Percentiles rank a stretch among this genome's conserved stretches.
phyloP scores from a whole-genome alignment of 2,113 vertebrate species.

The Propithecus coquereli region DNA sequence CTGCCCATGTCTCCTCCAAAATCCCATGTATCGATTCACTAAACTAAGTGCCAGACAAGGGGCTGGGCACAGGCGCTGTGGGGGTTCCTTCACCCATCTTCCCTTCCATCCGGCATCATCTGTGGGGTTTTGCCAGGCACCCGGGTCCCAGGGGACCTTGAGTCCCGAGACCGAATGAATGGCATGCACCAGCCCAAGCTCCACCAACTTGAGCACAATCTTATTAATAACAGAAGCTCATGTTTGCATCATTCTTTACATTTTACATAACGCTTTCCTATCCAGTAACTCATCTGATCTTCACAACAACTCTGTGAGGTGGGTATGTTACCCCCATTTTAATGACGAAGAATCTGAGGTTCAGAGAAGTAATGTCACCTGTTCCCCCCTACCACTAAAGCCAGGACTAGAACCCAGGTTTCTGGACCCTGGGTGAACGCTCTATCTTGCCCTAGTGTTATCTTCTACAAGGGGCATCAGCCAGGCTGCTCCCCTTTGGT shows the following conservation, averaged over 20 bases:
- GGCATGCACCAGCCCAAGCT: too few species aligned
- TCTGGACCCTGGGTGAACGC: not conserved
- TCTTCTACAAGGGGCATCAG: not conserved
- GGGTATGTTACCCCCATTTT: not conserved
- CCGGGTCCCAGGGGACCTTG: not conserved
- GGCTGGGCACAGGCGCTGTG: not conserved
- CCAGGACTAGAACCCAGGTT: not conserved
- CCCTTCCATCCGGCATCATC: not conserved
- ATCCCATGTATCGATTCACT: not conserved
- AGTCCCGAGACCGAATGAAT: not conserved
- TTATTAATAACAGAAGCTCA: not conserved
- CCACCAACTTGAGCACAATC: not conserved
- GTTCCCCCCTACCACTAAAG: not conserved
- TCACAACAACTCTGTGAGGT: not conserved
- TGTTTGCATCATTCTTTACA: not conserved
- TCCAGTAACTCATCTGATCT: not conserved
- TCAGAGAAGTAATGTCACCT: not conserved
- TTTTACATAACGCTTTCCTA: not conserved
- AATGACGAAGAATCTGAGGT: not conserved
- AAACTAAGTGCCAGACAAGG: not conserved
- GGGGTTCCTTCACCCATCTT: not conserved
- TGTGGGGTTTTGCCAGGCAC: accelerated
- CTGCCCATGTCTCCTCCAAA: conserved; percentile 12
- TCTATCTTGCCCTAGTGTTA: too few species aligned
- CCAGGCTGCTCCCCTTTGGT: not conserved